Evolutionary conservation across 1,140 invertebrate genomes (phyloP).

Genomic region (Megalonaias nervosa): DNA sequence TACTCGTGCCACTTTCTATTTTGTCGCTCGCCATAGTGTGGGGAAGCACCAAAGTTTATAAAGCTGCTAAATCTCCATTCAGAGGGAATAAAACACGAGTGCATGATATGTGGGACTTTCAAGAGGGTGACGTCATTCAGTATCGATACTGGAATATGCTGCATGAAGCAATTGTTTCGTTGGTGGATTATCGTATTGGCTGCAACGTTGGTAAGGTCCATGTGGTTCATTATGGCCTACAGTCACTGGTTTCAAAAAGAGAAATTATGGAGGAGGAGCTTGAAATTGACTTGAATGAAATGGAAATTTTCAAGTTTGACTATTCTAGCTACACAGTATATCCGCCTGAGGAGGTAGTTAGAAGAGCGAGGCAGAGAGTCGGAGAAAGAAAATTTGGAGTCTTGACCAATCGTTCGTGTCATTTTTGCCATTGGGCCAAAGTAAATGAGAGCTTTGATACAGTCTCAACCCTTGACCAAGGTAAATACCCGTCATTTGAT

Average conservation of each 20-base stretch:
- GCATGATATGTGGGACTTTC: background rate
- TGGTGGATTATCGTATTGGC: background rate
- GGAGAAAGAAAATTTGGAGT: conserved; percentile 28
- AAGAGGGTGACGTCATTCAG: conserved; percentile 14
- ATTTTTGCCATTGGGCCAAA: conserved; percentile 33
- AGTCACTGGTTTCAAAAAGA: conserved; percentile 2
- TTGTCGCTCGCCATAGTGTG: background rate
- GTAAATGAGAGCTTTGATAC: conserved; percentile 6
- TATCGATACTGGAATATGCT: background rate
- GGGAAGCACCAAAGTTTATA: background rate
- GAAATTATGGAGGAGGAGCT: conserved; percentile 4
- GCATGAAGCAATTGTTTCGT: conserved; percentile 2
- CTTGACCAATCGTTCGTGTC: conserved; percentile 26
- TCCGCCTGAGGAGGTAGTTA: conserved; percentile 9
- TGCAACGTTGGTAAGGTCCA: conserved; percentile 1
- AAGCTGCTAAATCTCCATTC: conserved; percentile 12
- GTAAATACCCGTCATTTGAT: too few species aligned
- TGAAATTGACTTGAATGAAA: conserved; percentile 8
- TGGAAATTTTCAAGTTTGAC: conserved; percentile 3
- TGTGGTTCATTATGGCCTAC: conserved; percentile 13
- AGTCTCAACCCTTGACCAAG: too few species aligned
- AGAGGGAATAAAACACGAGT: conserved; percentile 5
- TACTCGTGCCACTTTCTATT: background rate
- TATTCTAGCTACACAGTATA: conserved; percentile 12
- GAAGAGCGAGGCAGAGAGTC: conserved; percentile 17